Evolutionary conservation across 2,113 vertebrate genomes (phyloP).

Genomic region (Vanacampus margaritifer): DNA sequence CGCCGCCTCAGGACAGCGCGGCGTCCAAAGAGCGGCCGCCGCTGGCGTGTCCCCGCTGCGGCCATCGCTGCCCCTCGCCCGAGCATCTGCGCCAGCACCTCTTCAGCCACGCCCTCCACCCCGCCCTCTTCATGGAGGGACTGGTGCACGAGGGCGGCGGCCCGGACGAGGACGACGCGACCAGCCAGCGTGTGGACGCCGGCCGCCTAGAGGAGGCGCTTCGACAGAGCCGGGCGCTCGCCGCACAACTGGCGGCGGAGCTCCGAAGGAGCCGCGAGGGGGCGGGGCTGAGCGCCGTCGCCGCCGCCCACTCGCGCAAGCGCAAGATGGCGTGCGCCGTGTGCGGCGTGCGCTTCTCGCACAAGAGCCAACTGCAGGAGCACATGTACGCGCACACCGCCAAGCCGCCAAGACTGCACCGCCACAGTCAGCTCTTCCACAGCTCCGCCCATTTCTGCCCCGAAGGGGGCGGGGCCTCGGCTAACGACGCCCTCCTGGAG

Average conservation of each 20-base stretch:
- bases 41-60: slow-evolving; percentile 88
- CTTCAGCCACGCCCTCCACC: slow-evolving; percentile 82
- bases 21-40: slow-evolving; percentile 71
- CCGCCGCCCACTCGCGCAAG: slow-evolving; percentile 75
- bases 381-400: slow-evolving; percentile 92
- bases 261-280: slow-evolving; percentile 77
- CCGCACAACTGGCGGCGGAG: slow-evolving; percentile 78
- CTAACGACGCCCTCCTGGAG: slow-evolving; percentile 60
- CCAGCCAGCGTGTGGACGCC: slow-evolving; percentile 63
- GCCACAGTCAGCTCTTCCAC: slow-evolving; percentile 77
- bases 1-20: slow-evolving; percentile 57
- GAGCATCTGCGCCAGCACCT: slow-evolving; percentile 84
- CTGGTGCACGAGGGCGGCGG: slow-evolving; percentile 54
- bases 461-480: slow-evolving; percentile 26
- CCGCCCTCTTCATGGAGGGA: slow-evolving; percentile 77
- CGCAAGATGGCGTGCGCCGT: slow-evolving; percentile 87
- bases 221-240: slow-evolving; percentile 81
- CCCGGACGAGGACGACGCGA: slow-evolving; percentile 16
- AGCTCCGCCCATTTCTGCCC: slow-evolving; percentile 75
- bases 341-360: slow-evolving; percentile 84
- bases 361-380: slow-evolving; percentile 89
- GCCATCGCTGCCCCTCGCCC: slow-evolving; percentile 84
- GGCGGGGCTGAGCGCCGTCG: slow-evolving; percentile 33
- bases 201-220: slow-evolving; percentile 77
- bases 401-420: slow-evolving; percentile 79